A percentile compares a stretch with the other conserved stretches of the same genome.
Conservation (phyloP, 2,113 vertebrate species). For the Petaurus breviceps region DNA sequence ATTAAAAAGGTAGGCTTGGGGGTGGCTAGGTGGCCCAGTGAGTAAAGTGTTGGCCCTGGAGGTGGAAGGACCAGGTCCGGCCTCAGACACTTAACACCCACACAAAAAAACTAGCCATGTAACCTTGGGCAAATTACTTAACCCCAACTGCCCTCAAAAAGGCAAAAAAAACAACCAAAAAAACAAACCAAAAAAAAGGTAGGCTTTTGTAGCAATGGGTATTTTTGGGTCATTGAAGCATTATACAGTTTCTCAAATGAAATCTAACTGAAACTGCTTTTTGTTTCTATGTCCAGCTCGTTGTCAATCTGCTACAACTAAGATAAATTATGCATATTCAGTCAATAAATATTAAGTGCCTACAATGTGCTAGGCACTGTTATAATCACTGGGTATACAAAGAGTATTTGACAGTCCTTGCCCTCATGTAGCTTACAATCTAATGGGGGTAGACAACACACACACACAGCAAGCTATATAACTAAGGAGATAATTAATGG, state of each 20-base stretch:
- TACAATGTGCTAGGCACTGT: neutral
- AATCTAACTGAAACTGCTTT: neutral
- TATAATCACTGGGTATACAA: neutral
- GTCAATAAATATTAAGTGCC: neutral
- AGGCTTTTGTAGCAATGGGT: neutral
- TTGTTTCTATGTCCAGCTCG: neutral
- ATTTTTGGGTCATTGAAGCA: neutral
- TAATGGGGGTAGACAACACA: neutral
- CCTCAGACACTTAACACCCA: too few species aligned
- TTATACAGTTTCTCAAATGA: neutral
- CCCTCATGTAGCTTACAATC: too few species aligned
- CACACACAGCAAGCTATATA: neutral
- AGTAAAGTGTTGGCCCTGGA: too few species aligned
- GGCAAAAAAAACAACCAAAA: too few species aligned
- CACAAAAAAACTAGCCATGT: too few species aligned
- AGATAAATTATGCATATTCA: too few species aligned
- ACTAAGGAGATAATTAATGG: neutral
- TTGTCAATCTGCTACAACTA: neutral
- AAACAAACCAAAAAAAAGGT: too few species aligned
- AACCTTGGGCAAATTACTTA: too few species aligned
- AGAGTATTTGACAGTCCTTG: neutral
- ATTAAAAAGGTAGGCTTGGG: neutral
- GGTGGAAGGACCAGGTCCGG: too few species aligned
- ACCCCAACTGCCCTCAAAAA: too few species aligned
- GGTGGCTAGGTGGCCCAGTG: too few species aligned